Conservation (phyloP, 2,113 vertebrate genomes). For the Oreochromis tanganicae region DNA sequence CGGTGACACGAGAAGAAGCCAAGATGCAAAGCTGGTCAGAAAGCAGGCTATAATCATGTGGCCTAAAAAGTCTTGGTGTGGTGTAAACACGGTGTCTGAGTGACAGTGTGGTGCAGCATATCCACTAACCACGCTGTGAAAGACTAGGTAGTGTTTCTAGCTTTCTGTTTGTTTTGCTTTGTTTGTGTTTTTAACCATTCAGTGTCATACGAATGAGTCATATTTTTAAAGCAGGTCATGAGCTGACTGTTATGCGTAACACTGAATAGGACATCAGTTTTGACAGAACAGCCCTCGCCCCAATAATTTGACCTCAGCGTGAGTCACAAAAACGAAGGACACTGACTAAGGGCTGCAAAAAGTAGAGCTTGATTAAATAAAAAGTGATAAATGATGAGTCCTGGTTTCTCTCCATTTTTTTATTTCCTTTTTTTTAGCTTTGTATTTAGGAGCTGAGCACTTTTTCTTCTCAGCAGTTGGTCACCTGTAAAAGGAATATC, state of each 20-base stretch:
- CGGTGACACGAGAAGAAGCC: not conserved
- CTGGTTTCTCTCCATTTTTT: not conserved
- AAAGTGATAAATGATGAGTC: not conserved
- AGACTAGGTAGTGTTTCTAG: not conserved
- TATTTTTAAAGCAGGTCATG: not conserved
- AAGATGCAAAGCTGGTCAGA: not conserved
- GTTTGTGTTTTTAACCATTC: not conserved
- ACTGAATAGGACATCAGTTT: not conserved
- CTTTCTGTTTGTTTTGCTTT: not conserved
- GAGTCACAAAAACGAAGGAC: not conserved
- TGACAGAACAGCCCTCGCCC: not conserved
- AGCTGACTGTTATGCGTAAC: not conserved
- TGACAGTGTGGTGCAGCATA: not conserved
- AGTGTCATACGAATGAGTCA: not conserved
- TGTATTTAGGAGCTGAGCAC: not conserved
- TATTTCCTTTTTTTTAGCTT: not conserved
- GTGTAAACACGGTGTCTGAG: not conserved
- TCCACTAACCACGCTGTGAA: not conserved
- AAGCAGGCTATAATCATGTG: not conserved
- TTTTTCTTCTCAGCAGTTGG: not conserved
- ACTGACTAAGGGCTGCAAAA: not conserved
- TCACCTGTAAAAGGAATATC: not conserved
- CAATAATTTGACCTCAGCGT: not conserved
- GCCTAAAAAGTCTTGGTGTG: not conserved
- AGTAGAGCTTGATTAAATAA: not conserved